Conservation (phyloP, 2,113 vertebrate species). For the Limnothrissa miodon region DNA sequence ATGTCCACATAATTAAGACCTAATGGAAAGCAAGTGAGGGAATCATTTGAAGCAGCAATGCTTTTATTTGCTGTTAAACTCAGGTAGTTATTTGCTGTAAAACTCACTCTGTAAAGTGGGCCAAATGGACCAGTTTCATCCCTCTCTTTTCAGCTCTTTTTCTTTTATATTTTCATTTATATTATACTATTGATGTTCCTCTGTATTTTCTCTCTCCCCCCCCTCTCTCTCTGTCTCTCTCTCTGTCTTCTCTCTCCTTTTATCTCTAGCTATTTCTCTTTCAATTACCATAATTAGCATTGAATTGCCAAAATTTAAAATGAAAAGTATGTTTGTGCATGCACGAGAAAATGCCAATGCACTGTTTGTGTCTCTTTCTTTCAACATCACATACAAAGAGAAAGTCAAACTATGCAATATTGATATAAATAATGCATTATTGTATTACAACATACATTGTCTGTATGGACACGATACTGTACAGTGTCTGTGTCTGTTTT, state of each 20-base stretch:
- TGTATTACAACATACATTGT: background rate
- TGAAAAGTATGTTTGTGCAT: background rate
- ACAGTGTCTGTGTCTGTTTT: background rate
- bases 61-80: background rate
- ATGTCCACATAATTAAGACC: background rate
- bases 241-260: background rate
- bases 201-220: background rate
- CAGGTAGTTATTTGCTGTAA: background rate
- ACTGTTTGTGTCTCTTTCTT: background rate
- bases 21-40: background rate
- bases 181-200: background rate
- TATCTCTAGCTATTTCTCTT: no score
- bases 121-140: background rate
- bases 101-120: background rate
- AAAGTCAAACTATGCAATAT: background rate
- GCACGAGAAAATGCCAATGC: background rate
- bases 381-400: background rate
- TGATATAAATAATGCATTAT: background rate
- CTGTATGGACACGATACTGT: background rate
- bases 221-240: background rate
- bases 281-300: background rate
- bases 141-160: background rate
- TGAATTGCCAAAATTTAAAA: background rate
- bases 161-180: conserved; percentile 2
- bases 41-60: background rate